Percentiles rank a stretch among this genome's conserved stretches.
These are phyloP conservation scores for Lampris incognitus DNA, from an alignment of 2,113 vertebrate species.

Conservation along the genomic window DNA sequence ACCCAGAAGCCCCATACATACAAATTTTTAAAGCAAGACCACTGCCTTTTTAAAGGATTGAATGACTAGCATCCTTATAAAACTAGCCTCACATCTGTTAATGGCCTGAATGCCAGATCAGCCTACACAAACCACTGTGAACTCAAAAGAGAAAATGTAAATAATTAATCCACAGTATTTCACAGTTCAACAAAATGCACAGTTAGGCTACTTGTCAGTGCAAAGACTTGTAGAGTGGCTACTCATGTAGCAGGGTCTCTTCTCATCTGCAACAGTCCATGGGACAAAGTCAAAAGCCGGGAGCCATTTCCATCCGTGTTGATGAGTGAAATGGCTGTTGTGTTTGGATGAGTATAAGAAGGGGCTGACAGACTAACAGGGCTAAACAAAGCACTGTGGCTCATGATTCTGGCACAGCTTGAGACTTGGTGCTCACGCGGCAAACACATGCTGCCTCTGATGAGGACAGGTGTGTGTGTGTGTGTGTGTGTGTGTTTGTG, in stretches of 20 bases:
- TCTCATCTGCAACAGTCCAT: too few species aligned
- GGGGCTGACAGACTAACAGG: background rate
- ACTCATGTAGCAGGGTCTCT: too few species aligned
- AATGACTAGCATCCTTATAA: too few species aligned
- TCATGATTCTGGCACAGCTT: background rate
- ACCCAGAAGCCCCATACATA: too few species aligned
- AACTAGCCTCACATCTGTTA: too few species aligned
- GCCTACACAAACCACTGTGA: background rate
- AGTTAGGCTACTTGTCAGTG: background rate
- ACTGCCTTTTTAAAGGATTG: too few species aligned
- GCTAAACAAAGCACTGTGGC: background rate
- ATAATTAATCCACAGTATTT: background rate
- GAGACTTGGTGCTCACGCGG: slow-evolving; percentile 31
- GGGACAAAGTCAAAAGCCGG: too few species aligned
- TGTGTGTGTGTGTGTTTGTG: slow-evolving; percentile 15
- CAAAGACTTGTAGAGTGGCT: too few species aligned
- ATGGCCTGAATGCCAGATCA: too few species aligned
- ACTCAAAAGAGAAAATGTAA: slow-evolving; percentile 7
- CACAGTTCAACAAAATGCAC: background rate
- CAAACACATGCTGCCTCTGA: slow-evolving; percentile 47
- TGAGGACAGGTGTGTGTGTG: slow-evolving; percentile 57
- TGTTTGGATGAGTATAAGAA: slow-evolving; percentile 12
- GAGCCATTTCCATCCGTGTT: background rate
- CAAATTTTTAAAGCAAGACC: too few species aligned
- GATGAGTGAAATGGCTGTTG: background rate